Evolutionary conservation across 2,888 invertebrate genomes (phyloP).

Genomic region (Slavum lentiscoides): DNA sequence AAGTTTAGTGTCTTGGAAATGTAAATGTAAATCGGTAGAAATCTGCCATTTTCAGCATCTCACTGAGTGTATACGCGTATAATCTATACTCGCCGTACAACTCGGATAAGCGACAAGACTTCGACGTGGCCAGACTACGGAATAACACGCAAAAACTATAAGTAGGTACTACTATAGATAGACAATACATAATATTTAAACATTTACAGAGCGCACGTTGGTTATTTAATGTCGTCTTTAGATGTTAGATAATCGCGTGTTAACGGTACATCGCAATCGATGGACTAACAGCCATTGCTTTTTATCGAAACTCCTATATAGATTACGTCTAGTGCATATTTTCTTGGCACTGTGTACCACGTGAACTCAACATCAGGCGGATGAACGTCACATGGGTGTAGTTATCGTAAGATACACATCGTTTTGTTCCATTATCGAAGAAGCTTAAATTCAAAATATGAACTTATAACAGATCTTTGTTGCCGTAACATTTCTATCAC

Average conservation of each 20-base stretch:
- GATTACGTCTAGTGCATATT: background rate
- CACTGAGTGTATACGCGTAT: background rate
- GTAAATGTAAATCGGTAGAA: background rate
- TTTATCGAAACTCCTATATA: background rate
- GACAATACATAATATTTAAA: background rate
- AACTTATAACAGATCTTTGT: too few species aligned
- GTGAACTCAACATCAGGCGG: too few species aligned
- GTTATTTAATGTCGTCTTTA: background rate
- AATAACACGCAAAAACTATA: too few species aligned
- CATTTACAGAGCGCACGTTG: background rate
- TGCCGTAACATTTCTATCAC: too few species aligned
- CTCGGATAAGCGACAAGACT: background rate
- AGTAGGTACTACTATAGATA: background rate
- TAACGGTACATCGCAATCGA: background rate
- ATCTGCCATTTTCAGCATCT: background rate
- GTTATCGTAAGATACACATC: too few species aligned
- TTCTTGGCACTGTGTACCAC: background rate
- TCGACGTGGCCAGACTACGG: background rate
- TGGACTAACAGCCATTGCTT: background rate
- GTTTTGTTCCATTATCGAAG: too few species aligned
- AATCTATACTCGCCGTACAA: background rate
- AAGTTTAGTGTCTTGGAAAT: slow-evolving; percentile 22
- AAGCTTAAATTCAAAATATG: too few species aligned
- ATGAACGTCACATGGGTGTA: too few species aligned
- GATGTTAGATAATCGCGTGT: background rate